A percentile compares a stretch with the other conserved stretches of the same genome.
These are phyloP conservation scores for Coelopa pilipes DNA, from an alignment of 2,888 invertebrate species.

Conservation along the genomic window DNA sequence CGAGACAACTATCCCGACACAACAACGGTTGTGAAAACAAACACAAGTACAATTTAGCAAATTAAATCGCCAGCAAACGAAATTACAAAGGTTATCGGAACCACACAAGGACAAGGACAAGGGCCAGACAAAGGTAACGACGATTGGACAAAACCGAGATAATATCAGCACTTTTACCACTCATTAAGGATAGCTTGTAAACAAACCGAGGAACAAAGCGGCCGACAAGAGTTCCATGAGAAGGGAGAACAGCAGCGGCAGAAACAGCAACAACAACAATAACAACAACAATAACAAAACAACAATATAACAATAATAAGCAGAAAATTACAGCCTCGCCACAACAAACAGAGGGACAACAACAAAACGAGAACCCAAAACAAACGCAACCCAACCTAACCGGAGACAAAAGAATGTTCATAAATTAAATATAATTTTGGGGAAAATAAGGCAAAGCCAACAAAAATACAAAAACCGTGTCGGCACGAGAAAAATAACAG, in stretches of 20 bases:
- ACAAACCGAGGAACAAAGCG: neutral
- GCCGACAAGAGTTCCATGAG: neutral
- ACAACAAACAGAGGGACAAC: neutral
- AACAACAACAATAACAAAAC: constrained; percentile 7
- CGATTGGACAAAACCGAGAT: neutral
- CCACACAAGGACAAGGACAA: neutral
- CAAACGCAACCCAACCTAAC: neutral
- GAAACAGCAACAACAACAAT: neutral
- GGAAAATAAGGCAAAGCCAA: no score
- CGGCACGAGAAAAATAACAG: neutral
- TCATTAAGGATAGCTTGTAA: neutral
- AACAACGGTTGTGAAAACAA: neutral
- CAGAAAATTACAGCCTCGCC: no score
- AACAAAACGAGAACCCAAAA: no score
- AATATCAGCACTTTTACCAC: neutral
- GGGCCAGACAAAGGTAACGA: neutral
- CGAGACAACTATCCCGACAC: neutral
- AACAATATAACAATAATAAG: neutral
- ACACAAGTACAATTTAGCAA: neutral
- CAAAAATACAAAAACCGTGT: neutral
- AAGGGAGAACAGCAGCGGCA: no score
- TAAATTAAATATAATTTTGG: no score
- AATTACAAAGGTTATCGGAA: neutral
- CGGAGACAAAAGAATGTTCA: no score
- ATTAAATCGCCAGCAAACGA: neutral